Evolutionary conservation across 1,140 invertebrate genomes (phyloP).

Genomic region (Delia radicum): DNA sequence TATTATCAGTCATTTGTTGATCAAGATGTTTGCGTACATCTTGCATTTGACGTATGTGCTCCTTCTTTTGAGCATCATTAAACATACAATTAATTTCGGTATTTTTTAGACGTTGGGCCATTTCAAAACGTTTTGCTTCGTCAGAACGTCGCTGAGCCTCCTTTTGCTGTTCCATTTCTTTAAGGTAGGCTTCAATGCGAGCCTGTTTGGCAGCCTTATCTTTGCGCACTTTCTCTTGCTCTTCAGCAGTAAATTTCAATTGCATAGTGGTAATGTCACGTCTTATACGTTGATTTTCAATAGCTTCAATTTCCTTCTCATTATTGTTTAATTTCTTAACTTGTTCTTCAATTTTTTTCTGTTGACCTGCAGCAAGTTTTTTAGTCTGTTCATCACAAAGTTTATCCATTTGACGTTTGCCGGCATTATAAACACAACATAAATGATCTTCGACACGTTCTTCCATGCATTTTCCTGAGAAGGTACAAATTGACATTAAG

Average conservation of each 20-base stretch:
- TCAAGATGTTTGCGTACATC: slow-evolving; percentile 5
- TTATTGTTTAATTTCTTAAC: slow-evolving; percentile 21
- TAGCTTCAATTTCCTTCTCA: neutral
- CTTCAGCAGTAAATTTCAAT: slow-evolving; percentile 42
- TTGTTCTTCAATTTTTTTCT: slow-evolving; percentile 34
- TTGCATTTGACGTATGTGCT: neutral
- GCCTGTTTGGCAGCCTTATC: slow-evolving; percentile 31
- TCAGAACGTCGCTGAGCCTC: slow-evolving; percentile 25
- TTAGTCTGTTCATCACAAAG: slow-evolving; percentile 23
- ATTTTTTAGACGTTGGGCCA: slow-evolving; percentile 31
- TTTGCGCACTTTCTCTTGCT: slow-evolving; percentile 31
- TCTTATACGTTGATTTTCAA: slow-evolving; percentile 19
- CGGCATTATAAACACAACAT: slow-evolving; percentile 44
- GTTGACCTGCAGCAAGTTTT: slow-evolving; percentile 33
- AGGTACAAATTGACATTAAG: too few species aligned
- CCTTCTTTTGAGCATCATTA: slow-evolving; percentile 11
- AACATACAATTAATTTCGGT: slow-evolving; percentile 25
- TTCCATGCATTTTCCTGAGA: slow-evolving; percentile 34
- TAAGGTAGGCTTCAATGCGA: slow-evolving; percentile 35
- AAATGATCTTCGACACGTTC: slow-evolving; percentile 42
- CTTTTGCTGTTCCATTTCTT: slow-evolving; percentile 36
- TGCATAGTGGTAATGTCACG: slow-evolving; percentile 39
- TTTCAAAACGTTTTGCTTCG: slow-evolving; percentile 30
- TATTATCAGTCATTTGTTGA: slow-evolving; percentile 22
- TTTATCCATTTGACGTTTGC: slow-evolving; percentile 37